A percentile compares a stretch with the other conserved stretches of the same genome.
Conservation (phyloP, 2,113 vertebrate genomes). For the Hyperopisus bebe region DNA sequence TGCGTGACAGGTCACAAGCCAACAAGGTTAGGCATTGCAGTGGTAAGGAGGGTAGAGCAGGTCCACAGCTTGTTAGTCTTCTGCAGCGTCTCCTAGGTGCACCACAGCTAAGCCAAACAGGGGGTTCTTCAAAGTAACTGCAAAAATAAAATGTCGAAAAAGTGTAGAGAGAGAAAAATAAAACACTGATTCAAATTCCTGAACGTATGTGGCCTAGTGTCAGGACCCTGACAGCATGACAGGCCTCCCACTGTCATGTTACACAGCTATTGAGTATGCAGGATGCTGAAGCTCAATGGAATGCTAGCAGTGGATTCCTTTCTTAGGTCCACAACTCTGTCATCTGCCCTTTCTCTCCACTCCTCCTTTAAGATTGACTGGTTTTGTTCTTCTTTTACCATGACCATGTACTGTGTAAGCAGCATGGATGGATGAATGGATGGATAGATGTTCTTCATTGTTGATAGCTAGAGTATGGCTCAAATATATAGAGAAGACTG, state of each 20-base stretch:
- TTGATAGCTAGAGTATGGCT: background rate
- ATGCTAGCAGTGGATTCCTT: background rate
- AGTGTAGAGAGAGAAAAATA: background rate
- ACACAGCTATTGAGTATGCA: background rate
- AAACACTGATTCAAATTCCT: background rate
- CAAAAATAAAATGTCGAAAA: background rate
- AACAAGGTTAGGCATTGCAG: background rate
- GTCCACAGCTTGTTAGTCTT: background rate
- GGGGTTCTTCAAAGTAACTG: background rate
- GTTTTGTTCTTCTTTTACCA: background rate
- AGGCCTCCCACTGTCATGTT: background rate
- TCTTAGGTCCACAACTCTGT: background rate
- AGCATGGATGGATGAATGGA: background rate
- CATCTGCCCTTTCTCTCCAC: background rate
- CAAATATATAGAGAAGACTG: background rate
- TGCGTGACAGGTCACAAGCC: background rate
- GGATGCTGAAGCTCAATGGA: background rate
- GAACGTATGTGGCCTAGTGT: background rate
- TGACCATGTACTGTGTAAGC: background rate
- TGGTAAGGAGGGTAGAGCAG: background rate
- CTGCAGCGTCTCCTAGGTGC: background rate
- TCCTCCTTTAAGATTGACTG: background rate
- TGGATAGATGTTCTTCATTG: background rate
- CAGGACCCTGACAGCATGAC: background rate
- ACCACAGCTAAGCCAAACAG: background rate